Conservation (phyloP, 2,113 vertebrate genomes). For the Cyprinodon brontotheroides region DNA sequence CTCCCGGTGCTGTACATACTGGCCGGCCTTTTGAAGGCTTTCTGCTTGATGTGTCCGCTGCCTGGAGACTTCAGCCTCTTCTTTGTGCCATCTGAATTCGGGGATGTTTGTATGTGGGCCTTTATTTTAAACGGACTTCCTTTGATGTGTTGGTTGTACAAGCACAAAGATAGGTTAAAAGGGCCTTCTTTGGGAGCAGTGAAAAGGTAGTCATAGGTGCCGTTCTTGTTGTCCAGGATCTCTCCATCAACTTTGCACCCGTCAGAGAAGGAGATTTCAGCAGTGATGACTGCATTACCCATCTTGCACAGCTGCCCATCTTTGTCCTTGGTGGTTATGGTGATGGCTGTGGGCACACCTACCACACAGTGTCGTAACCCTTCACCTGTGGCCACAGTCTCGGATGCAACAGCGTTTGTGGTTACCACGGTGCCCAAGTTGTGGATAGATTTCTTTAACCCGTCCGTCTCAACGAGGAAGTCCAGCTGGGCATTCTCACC, state of each 20-base stretch:
- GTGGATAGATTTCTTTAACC: conserved; percentile 95
- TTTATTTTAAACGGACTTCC: conserved; percentile 95
- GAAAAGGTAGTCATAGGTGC: conserved; percentile 94
- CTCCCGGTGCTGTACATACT: conserved; percentile 97
- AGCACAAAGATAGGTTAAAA: conserved; percentile 87
- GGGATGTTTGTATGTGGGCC: conserved; percentile 86
- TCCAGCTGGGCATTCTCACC: conserved; percentile 94
- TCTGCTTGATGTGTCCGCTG: conserved; percentile 91
- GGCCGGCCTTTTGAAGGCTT: conserved; percentile 91
- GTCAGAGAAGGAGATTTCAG: conserved; percentile 87
- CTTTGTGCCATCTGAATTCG: conserved; percentile 87
- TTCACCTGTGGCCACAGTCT: conserved; percentile 93
- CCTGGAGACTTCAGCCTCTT: conserved; percentile 92
- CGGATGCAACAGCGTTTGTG: conserved; percentile 91
- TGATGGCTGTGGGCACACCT: conserved; percentile 89
- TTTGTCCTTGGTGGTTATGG: conserved; percentile 95
- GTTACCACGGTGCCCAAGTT: conserved; percentile 93
- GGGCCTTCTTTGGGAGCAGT: conserved; percentile 90
- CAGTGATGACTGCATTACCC: conserved; percentile 90
- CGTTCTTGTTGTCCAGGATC: conserved; percentile 96
- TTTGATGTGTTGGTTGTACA: conserved; percentile 94
- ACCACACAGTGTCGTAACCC: conserved; percentile 91
- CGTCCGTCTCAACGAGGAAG: conserved; percentile 92
- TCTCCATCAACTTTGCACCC: conserved; percentile 88
- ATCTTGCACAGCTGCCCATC: conserved; percentile 93